Evolutionary conservation across 64 coral and sea anemone species (phyloP), one percentile per base, ranked within the genome.

Genomic region (Anthopleura sola): DNA sequence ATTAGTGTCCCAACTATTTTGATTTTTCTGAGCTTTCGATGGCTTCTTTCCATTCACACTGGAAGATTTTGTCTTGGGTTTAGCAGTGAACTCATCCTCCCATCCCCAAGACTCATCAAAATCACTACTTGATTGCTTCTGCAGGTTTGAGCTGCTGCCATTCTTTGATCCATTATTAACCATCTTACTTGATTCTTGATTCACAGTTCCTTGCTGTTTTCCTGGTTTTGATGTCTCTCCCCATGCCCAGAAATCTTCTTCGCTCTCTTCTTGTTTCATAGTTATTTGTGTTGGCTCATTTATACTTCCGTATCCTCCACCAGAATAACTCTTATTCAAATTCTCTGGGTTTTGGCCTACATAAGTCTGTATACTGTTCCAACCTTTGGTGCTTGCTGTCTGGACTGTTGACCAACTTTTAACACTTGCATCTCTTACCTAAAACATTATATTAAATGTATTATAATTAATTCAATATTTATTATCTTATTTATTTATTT

Each of bases 91-190:
- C 16, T 83, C 82, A 69, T 91, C 85, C 2, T 92, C 90, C 88
- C 90, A 92, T 18, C 90, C 90, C 90, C 90, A 92, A 37, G 90
- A 92, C 77, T 91, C 46, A 86, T 91, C 84, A 86, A 81, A 91
- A 36, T 83, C 82, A 60, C 50, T 83, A 38, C 82, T 83, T 49
- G 82, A 32, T 49, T 83, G 23, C 82, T 83, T 83, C 19, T 5
- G 82, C 29, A 83, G 29, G 34, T 56, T 83, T 54, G 19, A 21
- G 34, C 78, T 40, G 2, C 55, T 83, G 5, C 49, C 78, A 55
- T 83, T 83, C 26, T 57, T 83, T 5, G 32, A 9, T 34, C 23
- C 48, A 32, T 16, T 60, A 28, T 23, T 81, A 19, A 26, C 21
- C 19, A 19, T 20, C 18, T 46, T n/a, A 54, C 34, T 83, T 83